Base-by-base conservation (phyloP, 2,888 invertebrate genomes). In the Gastrophysa polygoni region DNA sequence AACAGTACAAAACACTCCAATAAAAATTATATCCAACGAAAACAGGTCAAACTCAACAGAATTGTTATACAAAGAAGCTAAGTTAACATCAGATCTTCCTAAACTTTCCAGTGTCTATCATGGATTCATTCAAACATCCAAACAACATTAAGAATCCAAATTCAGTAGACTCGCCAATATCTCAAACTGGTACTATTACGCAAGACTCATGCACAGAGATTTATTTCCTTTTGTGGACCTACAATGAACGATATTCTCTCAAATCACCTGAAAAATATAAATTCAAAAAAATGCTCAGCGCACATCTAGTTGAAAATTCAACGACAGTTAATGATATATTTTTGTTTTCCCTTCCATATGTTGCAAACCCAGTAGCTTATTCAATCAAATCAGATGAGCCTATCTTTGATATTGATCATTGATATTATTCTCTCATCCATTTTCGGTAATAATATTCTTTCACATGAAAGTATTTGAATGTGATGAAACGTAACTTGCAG, bases 1-100 rank as follows among this genome's bases (percentile, higher is more conserved):
- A n/a, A 48, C 11, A 48, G 48, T 48, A 21, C 48, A 48, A 48
- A 49, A 49, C 28, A 24, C 49, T 21, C 10, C 24, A 21, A 24
- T 49, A 24, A 49, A 49, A 21, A 21, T 49, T n/a, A 49, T 14
- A 11, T 49, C 24, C 21, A 49, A 21, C 24, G 24, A 49, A 24
- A 6, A 49, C 24, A 49, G 49, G 24, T 49, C 24, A 10, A 11
- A 49, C 16, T 2, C 24, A 49, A 49, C 14, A 11, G 49, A 20
- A 7, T 49, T 14, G 11, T 10, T 49, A 24, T 49, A 47, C 8
- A 32, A 11, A 5, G 32, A 32, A 5, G 2, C 32, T 11, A 32
- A 32, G 11, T 32, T 2, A 32, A 32, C 32, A 8, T 32, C 32
- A 32, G 32, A 8, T 32, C 32, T 32, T 5, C 11, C 7, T 32